phyloP scores from a whole-genome alignment of 2,113 vertebrate species.

The Sarotherodon lohbergeri region DNA sequence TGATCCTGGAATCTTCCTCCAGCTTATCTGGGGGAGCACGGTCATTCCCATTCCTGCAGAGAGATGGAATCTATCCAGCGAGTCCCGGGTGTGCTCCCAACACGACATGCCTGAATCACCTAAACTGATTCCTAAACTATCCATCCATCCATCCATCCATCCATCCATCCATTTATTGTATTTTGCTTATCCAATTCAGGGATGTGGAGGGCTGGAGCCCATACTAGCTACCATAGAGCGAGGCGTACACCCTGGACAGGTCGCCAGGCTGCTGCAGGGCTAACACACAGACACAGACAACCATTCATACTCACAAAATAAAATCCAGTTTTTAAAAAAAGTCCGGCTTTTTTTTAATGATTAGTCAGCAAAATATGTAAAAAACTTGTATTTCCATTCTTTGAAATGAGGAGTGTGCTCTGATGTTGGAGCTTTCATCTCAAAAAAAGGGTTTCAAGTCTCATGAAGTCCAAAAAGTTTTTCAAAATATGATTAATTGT shows the following conservation, averaged over 20 bases:
- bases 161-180: background rate
- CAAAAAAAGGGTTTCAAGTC: background rate
- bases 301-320: background rate
- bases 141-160: background rate
- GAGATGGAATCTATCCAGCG: background rate
- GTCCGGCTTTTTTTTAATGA: background rate
- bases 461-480: background rate
- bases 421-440: background rate
- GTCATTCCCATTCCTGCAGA: background rate
- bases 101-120: background rate
- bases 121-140: background rate
- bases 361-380: background rate
- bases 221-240: background rate
- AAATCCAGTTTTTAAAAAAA: accelerated
- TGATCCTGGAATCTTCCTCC: background rate
- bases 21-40: background rate
- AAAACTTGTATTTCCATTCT: background rate
- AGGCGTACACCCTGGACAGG: background rate
- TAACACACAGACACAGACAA: background rate
- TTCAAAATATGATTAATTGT: background rate
- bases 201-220: background rate
- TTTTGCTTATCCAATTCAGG: background rate
- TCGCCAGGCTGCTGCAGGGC: background rate
- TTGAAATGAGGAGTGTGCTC: background rate
- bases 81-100: background rate